Evolutionary conservation across 2,888 invertebrate genomes (phyloP), one percentile per base, ranked within the genome.

Genomic region (Lithophane socia): DNA sequence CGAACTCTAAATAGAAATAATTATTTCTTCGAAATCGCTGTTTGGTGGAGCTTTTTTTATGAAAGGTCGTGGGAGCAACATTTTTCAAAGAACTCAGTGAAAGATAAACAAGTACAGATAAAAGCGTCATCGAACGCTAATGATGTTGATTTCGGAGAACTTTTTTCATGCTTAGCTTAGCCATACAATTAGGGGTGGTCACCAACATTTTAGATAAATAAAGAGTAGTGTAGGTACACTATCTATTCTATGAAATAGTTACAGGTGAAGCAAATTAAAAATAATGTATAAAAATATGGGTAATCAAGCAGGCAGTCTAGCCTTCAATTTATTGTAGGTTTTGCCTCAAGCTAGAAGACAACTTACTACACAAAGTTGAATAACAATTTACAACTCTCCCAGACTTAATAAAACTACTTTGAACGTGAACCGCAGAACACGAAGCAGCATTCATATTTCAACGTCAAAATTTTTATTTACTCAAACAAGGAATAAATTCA

Each of bases 331-430:
- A 2, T 4, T 24, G 8, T 42, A 60, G 18, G 21, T 24, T 10
- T n/a, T 21, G 37, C 21, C 24, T 44, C 44, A 42, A 71, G 0
- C n/a, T 71, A 21, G 2, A 60, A 16, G 73, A 21, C 29, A 70
- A 60, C 29, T 16, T 47, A 21, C n/a, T 1, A 61, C 9, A 10
- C 21, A 47, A 61, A 21, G 10, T 47, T 71, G 7, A 71, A 47
- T 49, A 64, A 5, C n/a, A 60, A 44, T 52, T 61, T 9, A 61
- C 60, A 44, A 52, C 16, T 18, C 52, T 29, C 52, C 29, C 60
- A 44, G 61, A 44, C 16, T 44, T 18, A 56, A 58, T 71, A 56
- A 69, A 29, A 56, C 29, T 13, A 58, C 47, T 71, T 73, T n/a
- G 42, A 24, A 16, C n/a, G 12, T 21, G 9, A 42, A 47, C 29